Percentiles rank a stretch among this genome's conserved stretches.
phyloP scores from a whole-genome alignment of 2,888 invertebrate species.

The Cheilosia urbana region DNA sequence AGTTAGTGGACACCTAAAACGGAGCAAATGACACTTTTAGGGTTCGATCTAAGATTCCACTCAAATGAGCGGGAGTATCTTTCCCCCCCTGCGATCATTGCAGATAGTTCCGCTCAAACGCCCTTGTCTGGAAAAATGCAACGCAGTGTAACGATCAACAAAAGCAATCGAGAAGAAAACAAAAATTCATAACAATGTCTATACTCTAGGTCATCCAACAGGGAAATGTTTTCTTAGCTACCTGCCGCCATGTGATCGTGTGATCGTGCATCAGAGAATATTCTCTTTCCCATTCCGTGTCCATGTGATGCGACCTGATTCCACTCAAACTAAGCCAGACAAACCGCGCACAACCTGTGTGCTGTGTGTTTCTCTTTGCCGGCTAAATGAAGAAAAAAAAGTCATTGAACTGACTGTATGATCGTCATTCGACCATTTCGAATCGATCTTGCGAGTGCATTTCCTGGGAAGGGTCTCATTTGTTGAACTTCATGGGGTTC shows the following conservation, averaged over 20 bases:
- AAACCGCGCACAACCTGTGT: constrained; percentile 24
- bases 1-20: too few species aligned
- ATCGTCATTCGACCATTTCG: not conserved
- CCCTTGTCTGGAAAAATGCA: not conserved
- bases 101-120: constrained; percentile 1
- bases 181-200: constrained; percentile 26
- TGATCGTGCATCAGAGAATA: constrained; percentile 19
- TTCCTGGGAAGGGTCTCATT: constrained; percentile 31
- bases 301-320: constrained; percentile 39
- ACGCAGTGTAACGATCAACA: constrained; percentile 30
- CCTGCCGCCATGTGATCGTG: constrained; percentile 22
- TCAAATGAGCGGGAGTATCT: not conserved
- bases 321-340: constrained; percentile 11
- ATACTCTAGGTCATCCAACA: constrained; percentile 50
- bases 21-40: not conserved
- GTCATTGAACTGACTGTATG: constrained; percentile 53
- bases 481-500: constrained; percentile 16
- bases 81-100: not conserved
- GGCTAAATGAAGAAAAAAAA: constrained; percentile 13
- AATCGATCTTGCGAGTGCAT: constrained; percentile 12
- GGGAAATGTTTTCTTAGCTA: constrained; percentile 28
- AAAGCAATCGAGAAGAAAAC: constrained; percentile 6
- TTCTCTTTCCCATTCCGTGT: constrained; percentile 10
- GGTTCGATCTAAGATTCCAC: not conserved
- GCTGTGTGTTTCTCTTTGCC: not conserved